Percentiles rank a stretch among this genome's conserved stretches.
These are phyloP conservation scores for Acanthosoma haemorrhoidale DNA, from an alignment of 2,888 invertebrate genomes.

Conservation along the genomic window DNA sequence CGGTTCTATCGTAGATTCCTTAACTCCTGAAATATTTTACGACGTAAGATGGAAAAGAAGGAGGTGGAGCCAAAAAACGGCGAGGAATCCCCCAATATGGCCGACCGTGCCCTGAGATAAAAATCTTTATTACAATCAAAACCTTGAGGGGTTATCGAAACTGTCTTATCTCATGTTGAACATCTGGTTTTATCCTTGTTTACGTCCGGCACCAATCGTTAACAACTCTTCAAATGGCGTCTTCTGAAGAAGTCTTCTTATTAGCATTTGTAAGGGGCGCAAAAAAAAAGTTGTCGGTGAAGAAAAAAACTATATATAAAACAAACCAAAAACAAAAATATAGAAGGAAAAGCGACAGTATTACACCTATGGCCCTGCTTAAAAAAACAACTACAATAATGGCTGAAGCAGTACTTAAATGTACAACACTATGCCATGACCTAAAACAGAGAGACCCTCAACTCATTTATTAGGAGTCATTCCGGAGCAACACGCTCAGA, in stretches of 20 bases:
- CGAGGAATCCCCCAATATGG: slow-evolving; percentile 1
- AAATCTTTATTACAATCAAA: slow-evolving; percentile 12
- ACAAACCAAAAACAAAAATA: neutral
- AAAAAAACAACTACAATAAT: no score
- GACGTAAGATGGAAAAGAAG: neutral
- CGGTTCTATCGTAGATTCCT: no score
- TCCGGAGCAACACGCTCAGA: neutral
- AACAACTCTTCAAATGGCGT: slow-evolving; percentile 14
- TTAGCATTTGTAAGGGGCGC: neutral
- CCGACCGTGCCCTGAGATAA: neutral
- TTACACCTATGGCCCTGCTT: no score
- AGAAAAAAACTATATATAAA: neutral
- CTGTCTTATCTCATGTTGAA: neutral
- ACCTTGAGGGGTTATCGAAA: neutral
- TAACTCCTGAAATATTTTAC: neutral
- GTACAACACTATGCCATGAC: neutral
- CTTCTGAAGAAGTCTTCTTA: slow-evolving; percentile 10
- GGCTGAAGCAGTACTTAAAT: no score
- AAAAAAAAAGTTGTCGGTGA: neutral
- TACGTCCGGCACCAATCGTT: slow-evolving; percentile 12
- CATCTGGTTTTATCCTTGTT: slow-evolving; percentile 11
- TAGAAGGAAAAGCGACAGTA: neutral
- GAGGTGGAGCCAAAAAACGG: neutral
- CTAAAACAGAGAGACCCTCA: neutral
- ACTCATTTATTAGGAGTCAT: neutral